Percentiles rank a stretch among this genome's conserved stretches.
Conservation (phyloP, 1,140 invertebrate genomes). For the Latrodectus geometricus region DNA sequence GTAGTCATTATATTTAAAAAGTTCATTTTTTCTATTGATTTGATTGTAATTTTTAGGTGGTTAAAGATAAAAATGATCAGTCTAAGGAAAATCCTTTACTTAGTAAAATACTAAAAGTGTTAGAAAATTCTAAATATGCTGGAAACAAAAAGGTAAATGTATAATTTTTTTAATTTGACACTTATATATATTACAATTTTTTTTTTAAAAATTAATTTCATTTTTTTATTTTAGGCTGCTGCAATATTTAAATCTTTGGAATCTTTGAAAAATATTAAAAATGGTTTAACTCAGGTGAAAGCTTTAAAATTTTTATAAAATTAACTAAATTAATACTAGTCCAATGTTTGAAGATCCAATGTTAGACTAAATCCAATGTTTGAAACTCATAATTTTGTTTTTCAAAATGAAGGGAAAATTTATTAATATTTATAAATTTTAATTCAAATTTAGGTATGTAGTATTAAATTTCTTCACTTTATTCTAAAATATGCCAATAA, state of each 20-base stretch:
- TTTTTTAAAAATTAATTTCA: background rate
- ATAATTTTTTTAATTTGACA: background rate
- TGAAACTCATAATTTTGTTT: too few relatives aligned
- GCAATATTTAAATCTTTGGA: constrained; percentile 35
- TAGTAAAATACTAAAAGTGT: constrained; percentile 50
- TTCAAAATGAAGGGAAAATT: too few relatives aligned
- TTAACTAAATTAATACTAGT: too few relatives aligned
- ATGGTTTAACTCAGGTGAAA: constrained; percentile 27
- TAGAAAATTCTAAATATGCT: constrained; percentile 52
- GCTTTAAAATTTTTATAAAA: background rate
- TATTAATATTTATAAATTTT: too few relatives aligned
- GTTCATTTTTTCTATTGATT: too few relatives aligned
- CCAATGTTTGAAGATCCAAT: too few relatives aligned
- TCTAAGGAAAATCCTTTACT: constrained; percentile 39
- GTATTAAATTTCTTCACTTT: too few relatives aligned
- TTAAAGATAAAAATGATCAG: constrained; percentile 49
- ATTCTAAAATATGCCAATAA: too few relatives aligned
- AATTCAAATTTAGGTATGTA: too few relatives aligned
- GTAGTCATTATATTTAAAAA: too few relatives aligned
- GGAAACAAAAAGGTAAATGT: constrained; percentile 29
- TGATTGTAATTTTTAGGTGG: background rate
- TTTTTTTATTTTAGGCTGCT: constrained; percentile 42
- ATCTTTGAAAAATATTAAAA: constrained; percentile 32
- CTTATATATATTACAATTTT: background rate
- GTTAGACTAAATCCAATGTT: too few relatives aligned